A percentile compares a stretch with the other conserved stretches of the same genome.
Conservation (phyloP, 2,113 vertebrate species). For the Chaetura pelagica region DNA sequence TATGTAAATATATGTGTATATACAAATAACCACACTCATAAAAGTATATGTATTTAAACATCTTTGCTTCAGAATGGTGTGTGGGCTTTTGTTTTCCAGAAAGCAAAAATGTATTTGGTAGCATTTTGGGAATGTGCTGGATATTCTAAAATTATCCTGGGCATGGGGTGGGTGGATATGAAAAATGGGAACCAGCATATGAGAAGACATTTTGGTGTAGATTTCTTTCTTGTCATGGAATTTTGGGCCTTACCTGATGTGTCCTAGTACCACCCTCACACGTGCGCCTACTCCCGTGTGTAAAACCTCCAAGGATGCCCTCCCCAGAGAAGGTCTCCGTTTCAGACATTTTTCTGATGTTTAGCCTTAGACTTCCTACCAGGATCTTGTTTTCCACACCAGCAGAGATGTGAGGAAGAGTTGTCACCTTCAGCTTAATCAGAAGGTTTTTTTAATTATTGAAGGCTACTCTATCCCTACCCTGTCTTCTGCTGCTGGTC, state of each 20-base stretch:
- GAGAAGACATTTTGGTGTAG: background rate
- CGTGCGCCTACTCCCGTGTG: background rate
- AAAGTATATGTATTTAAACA: background rate
- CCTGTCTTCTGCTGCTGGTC: background rate
- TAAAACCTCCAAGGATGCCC: background rate
- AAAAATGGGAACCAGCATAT: background rate
- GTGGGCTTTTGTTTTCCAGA: background rate
- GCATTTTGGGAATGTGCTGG: background rate
- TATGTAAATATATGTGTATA: background rate
- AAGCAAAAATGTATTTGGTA: background rate
- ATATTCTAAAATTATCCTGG: background rate
- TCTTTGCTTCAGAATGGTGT: background rate
- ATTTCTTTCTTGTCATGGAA: background rate
- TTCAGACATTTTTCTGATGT: background rate
- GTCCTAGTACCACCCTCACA: background rate
- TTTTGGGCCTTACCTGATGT: background rate
- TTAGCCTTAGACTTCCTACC: background rate
- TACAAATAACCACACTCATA: background rate
- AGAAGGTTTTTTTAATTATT: background rate
- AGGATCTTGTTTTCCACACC: background rate
- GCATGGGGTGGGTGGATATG: no score
- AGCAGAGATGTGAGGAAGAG: background rate
- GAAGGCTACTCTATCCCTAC: background rate
- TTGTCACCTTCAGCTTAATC: background rate
- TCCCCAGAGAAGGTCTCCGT: background rate